Conservation (phyloP, 2,113 vertebrate genomes). For the Montifringilla adamsi region DNA sequence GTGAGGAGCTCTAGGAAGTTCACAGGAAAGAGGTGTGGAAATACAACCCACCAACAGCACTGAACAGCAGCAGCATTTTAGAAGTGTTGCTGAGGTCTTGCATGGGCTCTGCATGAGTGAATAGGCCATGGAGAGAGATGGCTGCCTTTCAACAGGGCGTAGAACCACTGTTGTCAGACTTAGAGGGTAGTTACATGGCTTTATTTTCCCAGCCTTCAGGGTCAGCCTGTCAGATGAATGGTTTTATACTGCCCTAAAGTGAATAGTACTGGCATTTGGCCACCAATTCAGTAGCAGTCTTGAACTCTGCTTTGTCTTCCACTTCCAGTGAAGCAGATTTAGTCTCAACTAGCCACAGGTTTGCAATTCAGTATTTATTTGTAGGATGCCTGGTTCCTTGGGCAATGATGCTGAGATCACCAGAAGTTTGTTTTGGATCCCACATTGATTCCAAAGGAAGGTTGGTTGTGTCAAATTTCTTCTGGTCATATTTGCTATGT, state of each 20-base stretch:
- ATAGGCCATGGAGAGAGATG: background rate
- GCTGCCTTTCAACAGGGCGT: background rate
- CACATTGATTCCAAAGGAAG: background rate
- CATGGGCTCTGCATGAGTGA: background rate
- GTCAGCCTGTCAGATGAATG: slow-evolving; percentile 19
- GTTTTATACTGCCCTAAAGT: slow-evolving; percentile 17
- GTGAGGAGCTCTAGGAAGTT: background rate
- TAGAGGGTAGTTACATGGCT: background rate
- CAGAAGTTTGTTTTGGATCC: slow-evolving; percentile 55
- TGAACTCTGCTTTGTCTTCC: slow-evolving; percentile 54
- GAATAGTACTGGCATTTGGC: slow-evolving; percentile 14
- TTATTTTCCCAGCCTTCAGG: background rate
- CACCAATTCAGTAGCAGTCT: slow-evolving; percentile 47
- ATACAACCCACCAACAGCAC: background rate
- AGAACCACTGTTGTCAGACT: background rate
- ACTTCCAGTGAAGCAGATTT: slow-evolving; percentile 49
- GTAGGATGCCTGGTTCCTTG: slow-evolving; percentile 19
- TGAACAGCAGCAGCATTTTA: background rate
- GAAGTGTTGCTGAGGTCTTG: background rate
- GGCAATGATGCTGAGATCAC: background rate
- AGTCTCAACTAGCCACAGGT: slow-evolving; percentile 6
- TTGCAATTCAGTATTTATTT: slow-evolving; percentile 55
- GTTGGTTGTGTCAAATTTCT: slow-evolving; percentile 21
- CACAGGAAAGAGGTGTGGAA: background rate
- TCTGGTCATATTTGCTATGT: slow-evolving; percentile 14